Evolutionary conservation across 92 coral and sea anemone genomes (phyloP), one percentile per base, ranked within the genome.

Genomic region (Umimayanthus chanpuru): DNA sequence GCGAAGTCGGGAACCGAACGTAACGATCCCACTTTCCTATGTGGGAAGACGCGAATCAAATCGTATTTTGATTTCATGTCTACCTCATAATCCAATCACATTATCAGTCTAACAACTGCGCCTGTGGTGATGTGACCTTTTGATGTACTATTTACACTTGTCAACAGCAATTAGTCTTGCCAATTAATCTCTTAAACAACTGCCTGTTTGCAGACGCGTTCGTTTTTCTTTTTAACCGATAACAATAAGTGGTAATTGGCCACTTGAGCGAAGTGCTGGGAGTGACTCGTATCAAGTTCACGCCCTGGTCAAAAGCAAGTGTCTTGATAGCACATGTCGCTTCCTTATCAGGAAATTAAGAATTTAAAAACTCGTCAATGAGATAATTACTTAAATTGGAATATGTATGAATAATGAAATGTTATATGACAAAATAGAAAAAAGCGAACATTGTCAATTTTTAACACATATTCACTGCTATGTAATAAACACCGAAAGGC

Each of bases 321-420:
- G 25, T 5, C 38, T 72, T 72, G 76, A 32, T 23, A 2, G 76
- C 76, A 18, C 10, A 29, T 32, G 76, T 72, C 76, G 76, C 76
- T 72, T 72, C 76, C 76, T 72, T 72, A 72, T 72, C 38, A 72
- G 76, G 76, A 72, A 72, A 72, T 72, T 20, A 72, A 72, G 38
- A 72, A 72, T 28, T 72, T 72, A 29, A 72, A 26, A 23, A 28
- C 40, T 72, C 40, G 76, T 25, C 36, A 28, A 72, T 21, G 36
- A 32, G 41, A 72, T 29, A 72, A 72, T 72, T 72, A 72, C 76
- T 72, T 29, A 72, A 11, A 29, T 32, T 41, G 76, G 76, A 28
- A 72, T 32, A 28, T 28, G 76, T 72, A 32, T 25, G 29, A 28
- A 72, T 72, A 15, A 72, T 32, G 21, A 72, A 28, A 32, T 72